These are phyloP conservation scores for Nothocercus julius DNA, from an alignment of 2,113 vertebrate genomes.

Conservation along the genomic window DNA sequence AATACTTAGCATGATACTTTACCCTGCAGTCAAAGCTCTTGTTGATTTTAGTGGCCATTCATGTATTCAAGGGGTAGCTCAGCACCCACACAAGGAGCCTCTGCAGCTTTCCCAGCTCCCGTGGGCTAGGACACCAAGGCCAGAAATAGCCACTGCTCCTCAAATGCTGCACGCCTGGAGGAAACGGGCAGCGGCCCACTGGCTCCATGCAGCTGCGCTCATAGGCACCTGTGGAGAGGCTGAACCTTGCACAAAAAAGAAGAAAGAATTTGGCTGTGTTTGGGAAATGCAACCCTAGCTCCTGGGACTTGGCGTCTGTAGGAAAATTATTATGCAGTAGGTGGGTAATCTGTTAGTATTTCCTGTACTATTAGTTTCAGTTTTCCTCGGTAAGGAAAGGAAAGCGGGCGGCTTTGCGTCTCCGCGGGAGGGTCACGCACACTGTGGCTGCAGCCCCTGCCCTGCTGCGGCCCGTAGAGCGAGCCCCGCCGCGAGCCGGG, in stretches of 20 bases:
- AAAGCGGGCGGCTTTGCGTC: neutral
- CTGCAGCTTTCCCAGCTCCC: neutral
- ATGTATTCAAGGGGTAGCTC: neutral
- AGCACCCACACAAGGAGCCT: neutral
- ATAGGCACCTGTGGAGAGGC: neutral
- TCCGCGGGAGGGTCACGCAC: neutral
- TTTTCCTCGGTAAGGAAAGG: neutral
- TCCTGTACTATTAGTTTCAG: neutral
- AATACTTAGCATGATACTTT: neutral
- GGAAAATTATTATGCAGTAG: neutral
- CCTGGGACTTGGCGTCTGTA: neutral
- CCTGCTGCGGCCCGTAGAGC: fast-evolving
- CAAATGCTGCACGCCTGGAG: neutral
- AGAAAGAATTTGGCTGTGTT: neutral
- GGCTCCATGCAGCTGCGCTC: neutral
- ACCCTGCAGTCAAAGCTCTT: neutral
- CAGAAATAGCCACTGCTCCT: neutral
- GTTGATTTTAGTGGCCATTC: neutral
- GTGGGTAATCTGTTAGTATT: neutral
- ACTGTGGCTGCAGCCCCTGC: neutral
- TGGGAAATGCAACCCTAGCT: neutral
- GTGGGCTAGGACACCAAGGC: neutral
- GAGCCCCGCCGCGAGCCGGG: neutral
- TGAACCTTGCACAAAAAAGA: neutral
- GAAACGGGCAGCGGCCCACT: neutral